phyloP scores from a whole-genome alignment of 2,113 vertebrate species.

The Neomonachus schauinslandi region DNA sequence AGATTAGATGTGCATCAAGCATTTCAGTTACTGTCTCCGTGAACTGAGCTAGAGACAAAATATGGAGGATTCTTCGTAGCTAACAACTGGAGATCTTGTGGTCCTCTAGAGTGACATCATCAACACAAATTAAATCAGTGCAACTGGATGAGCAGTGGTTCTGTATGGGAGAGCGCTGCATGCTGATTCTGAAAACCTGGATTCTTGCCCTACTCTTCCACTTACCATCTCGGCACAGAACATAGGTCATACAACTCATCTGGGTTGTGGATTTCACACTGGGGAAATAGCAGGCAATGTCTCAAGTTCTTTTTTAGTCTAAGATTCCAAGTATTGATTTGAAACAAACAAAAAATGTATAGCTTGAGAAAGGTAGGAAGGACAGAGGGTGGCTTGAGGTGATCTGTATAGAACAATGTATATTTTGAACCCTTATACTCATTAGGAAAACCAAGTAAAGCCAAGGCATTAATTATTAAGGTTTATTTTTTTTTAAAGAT shows the following conservation, averaged over 20 bases:
- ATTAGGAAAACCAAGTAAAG: neutral
- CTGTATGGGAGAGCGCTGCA: rapidly evolving
- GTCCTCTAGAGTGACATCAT: neutral
- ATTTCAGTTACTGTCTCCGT: neutral
- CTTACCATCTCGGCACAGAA: neutral
- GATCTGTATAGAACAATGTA: neutral
- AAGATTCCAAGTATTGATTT: neutral
- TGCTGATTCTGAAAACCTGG: neutral
- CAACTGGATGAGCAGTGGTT: too few relatives aligned
- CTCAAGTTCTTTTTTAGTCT: neutral
- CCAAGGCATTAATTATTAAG: neutral
- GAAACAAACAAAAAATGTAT: neutral
- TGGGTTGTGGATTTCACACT: neutral
- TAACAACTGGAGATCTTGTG: neutral
- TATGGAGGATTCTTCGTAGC: neutral
- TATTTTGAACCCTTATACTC: neutral
- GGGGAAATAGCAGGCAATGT: neutral
- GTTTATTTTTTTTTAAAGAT: neutral
- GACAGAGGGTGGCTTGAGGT: neutral
- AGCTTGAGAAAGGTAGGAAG: neutral
- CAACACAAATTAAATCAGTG: neutral
- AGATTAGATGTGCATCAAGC: neutral
- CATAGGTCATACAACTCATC: neutral
- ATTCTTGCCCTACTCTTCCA: neutral
- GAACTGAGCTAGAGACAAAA: neutral